Evolutionary conservation across 2,113 vertebrate genomes (phyloP), one percentile per base, ranked within the genome.

Genomic region (Nipponia nippon): DNA sequence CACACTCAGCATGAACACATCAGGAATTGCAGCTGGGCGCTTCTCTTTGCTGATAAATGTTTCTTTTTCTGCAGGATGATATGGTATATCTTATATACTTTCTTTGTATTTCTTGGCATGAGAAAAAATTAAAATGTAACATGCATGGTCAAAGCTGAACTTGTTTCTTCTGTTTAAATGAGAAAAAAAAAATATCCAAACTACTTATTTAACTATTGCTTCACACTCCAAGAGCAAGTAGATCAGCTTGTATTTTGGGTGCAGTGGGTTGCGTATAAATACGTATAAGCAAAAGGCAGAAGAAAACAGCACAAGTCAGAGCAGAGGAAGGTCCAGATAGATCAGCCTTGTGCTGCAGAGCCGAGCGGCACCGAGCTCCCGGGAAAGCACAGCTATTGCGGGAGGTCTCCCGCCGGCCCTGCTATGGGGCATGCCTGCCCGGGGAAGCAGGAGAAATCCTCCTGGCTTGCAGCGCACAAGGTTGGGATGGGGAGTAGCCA

Each of bases 81-180:
- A 89, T 72, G 86, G 63, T 98, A 96, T 97, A 95, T 69, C 95
- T 93, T 97, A 94, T 96, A 97, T 97, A 94, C 95, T 98, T 97
- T 91, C 97, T 98, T 97, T 98, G 96, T 99, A 98, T 98, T 98
- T 97, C 98, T 98, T 98, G 98, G 99, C 99, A 99, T 99, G 99
- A 98, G 98, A 98, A 98, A 98, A 97, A 97, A 99, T 99, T 99
- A 99, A 99, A 99, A 95, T 97, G 98, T 98, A 99, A 97, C 97
- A 97, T 97, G 98, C 98, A 98, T 98, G 98, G 98, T 98, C 97
- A 97, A 86, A 94, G 62, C 47, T 81, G 30, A 66, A 71, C 46
- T 79, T 40, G 86, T 94, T 96, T 97, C 78, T 92, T 97, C 96
- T 96, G 91, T 97, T 55, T 67, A 66, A 83, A 91, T 32, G 44